Evolutionary conservation across 2,113 vertebrate genomes (phyloP).

Genomic region (Leucopsar rothschildi): DNA sequence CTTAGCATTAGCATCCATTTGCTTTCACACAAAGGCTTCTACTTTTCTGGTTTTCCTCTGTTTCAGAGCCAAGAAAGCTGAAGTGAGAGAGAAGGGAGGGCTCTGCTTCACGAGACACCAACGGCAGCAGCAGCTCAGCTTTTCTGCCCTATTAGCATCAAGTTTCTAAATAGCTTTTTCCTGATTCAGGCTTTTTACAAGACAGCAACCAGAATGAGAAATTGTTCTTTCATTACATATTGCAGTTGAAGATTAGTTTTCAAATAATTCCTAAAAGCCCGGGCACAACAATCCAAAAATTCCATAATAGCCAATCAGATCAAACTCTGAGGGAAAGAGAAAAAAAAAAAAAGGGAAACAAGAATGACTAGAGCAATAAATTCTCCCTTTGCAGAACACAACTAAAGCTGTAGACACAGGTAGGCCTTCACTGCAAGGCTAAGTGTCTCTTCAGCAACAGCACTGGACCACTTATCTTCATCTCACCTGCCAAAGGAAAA

Average conservation of each 20-base stretch:
- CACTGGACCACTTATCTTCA: background rate
- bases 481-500: background rate
- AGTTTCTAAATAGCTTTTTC: background rate
- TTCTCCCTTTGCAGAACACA: background rate
- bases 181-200: constrained; percentile 22
- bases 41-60: background rate
- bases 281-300: background rate
- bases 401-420: background rate
- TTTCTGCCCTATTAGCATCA: background rate
- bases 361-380: background rate
- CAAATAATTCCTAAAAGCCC: background rate
- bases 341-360: background rate
- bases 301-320: background rate
- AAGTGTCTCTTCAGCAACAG: background rate
- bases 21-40: constrained; percentile 22
- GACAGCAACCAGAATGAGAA: background rate
- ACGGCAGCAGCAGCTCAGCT: background rate
- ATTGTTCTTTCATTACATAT: background rate
- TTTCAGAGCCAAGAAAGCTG: constrained; percentile 23
- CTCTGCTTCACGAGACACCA: background rate
- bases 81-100: constrained; percentile 2
- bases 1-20: background rate
- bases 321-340: background rate
- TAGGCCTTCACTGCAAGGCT: background rate
- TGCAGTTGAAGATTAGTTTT: background rate